Percentiles rank a stretch among this genome's conserved stretches.
phyloP scores from a whole-genome alignment of 2,888 invertebrate species.

The Syrphus vitripennis region DNA sequence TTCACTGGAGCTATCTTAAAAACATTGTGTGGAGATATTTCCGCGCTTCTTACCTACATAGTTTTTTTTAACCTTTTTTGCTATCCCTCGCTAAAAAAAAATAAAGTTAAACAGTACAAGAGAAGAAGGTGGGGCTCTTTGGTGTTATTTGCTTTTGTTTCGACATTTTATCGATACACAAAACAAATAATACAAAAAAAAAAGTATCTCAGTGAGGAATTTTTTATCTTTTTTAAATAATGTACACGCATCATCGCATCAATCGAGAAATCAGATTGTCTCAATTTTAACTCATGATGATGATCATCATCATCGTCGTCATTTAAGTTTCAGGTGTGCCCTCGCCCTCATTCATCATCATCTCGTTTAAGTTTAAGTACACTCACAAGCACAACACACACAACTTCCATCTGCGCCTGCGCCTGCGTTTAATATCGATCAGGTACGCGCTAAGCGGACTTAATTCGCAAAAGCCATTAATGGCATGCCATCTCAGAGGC shows the following conservation, averaged over 20 bases:
- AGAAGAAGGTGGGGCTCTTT: constrained; percentile 62
- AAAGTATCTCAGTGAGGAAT: constrained; percentile 49
- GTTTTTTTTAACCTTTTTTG: constrained; percentile 5
- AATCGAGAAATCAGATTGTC: constrained; percentile 67
- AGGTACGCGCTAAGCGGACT: constrained; percentile 70
- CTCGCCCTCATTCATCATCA: constrained; percentile 65
- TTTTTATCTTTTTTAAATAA: constrained; percentile 19
- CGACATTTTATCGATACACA: constrained; percentile 64
- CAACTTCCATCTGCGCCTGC: constrained; percentile 51
- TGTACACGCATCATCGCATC: constrained; percentile 65
- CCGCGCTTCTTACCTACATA: constrained; percentile 26
- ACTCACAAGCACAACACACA: background rate
- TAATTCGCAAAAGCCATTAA: constrained; percentile 70
- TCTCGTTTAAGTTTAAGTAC: constrained; percentile 37
- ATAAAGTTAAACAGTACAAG: too few relatives aligned
- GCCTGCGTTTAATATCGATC: constrained; percentile 71
- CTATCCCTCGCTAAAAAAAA: constrained; percentile 7
- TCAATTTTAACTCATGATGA: constrained; percentile 45
- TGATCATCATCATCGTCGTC: constrained; percentile 49
- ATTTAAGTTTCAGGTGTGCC: constrained; percentile 68
- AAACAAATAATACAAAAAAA: constrained; percentile 49
- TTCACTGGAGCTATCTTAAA: background rate
- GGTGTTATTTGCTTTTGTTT: constrained; percentile 65
- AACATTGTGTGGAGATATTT: constrained; percentile 13
- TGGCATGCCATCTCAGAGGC: constrained; percentile 46